These are phyloP conservation scores for Crenuchus spilurus DNA, from an alignment of 2,797 vertebrate species.

Conservation along the genomic window DNA sequence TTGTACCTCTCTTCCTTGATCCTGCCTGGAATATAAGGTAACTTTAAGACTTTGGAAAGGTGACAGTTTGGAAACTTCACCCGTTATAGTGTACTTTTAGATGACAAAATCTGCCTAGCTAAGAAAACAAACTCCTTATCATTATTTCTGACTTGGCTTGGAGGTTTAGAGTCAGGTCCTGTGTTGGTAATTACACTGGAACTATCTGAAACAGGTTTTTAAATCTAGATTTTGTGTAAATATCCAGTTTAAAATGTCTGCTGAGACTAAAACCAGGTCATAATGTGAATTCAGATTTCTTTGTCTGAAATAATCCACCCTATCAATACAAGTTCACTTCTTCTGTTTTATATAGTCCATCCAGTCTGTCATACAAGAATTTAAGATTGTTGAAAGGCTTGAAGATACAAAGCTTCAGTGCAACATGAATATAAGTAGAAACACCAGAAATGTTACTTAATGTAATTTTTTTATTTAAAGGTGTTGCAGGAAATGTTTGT, in stretches of 20 bases:
- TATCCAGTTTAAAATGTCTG: neutral
- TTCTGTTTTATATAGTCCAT: neutral
- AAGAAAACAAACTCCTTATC: neutral
- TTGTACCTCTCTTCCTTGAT: neutral
- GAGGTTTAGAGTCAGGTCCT: neutral
- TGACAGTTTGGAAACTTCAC: neutral
- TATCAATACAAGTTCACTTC: neutral
- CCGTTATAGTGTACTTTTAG: neutral
- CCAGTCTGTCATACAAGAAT: no score
- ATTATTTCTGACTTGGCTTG: neutral
- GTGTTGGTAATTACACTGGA: neutral
- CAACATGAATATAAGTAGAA: neutral
- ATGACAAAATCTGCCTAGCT: neutral
- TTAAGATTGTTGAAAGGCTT: neutral
- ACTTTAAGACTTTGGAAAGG: neutral
- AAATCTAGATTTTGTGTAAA: neutral
- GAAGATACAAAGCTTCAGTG: neutral
- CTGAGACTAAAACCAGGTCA: neutral
- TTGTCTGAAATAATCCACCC: neutral
- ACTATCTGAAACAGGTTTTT: neutral
- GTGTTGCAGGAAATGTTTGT: neutral
- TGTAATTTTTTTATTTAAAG: neutral
- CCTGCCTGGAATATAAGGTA: neutral
- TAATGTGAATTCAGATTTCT: neutral
- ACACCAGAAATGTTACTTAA: neutral